A percentile compares a stretch with the other conserved stretches of the same genome.
Evolutionary conservation across 2,888 invertebrate genomes (phyloP).

Genomic region (Eumerus sabulonum): DNA sequence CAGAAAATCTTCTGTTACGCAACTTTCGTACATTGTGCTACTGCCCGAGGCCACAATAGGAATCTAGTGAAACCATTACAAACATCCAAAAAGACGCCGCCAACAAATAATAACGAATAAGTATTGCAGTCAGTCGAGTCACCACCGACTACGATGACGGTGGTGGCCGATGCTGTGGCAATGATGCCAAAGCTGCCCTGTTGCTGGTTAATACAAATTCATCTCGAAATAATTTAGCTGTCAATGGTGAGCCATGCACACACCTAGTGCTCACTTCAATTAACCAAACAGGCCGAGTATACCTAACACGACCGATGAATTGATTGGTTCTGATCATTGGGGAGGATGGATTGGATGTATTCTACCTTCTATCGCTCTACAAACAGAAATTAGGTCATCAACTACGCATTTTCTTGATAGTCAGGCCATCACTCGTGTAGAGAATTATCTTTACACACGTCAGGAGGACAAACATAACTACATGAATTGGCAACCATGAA

Average conservation of each 20-base stretch:
- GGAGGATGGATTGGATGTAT: slow-evolving; percentile 26
- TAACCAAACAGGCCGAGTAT: slow-evolving; percentile 42
- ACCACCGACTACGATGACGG: not conserved
- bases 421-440: slow-evolving; percentile 45
- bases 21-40: slow-evolving; percentile 59
- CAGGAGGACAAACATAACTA: slow-evolving; percentile 25
- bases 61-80: slow-evolving; percentile 66
- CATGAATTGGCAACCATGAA: too few species aligned
- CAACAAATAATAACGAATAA: slow-evolving; percentile 53
- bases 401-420: slow-evolving; percentile 44
- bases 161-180: not conserved
- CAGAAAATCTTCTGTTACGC: slow-evolving; percentile 63
- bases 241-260: slow-evolving; percentile 51
- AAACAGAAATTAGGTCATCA: slow-evolving; percentile 50
- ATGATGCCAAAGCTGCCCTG: not conserved
- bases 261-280: slow-evolving; percentile 50
- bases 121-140: slow-evolving; percentile 38
- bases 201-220: slow-evolving; percentile 58
- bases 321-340: slow-evolving; percentile 54
- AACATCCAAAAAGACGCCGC: slow-evolving; percentile 57
- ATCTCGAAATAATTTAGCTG: slow-evolving; percentile 62
- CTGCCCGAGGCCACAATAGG: slow-evolving; percentile 61
- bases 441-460: slow-evolving; percentile 36
- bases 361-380: too few species aligned
- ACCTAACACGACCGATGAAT: slow-evolving; percentile 18